Percentiles rank a stretch among this genome's conserved stretches.
These are phyloP conservation scores for Acanthiza pusilla DNA, from an alignment of 2,797 vertebrate species.

Conservation along the genomic window DNA sequence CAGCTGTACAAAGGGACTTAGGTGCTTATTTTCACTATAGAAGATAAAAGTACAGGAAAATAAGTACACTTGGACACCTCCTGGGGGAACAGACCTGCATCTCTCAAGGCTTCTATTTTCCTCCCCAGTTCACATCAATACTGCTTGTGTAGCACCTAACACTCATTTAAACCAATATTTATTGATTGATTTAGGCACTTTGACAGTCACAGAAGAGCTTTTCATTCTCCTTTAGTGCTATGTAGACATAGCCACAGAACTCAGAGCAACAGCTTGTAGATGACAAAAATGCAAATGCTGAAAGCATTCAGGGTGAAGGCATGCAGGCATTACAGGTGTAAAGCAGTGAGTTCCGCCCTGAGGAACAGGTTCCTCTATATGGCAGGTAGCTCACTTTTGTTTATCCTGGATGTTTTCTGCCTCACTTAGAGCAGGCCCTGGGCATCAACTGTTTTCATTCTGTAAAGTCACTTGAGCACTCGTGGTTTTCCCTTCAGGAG, in stretches of 20 bases:
- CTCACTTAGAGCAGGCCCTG: not conserved
- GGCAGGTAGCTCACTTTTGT: not conserved
- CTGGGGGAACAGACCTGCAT: not conserved
- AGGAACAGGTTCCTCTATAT: not conserved
- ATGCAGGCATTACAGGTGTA: not conserved
- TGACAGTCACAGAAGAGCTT: not conserved
- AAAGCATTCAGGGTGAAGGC: not conserved
- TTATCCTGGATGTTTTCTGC: not conserved
- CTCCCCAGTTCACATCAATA: not conserved
- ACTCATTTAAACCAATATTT: conserved; percentile 12
- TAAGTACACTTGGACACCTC: not conserved
- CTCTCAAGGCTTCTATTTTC: not conserved
- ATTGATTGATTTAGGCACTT: not conserved
- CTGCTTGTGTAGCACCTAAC: not conserved
- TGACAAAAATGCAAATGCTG: not conserved
- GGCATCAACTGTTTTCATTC: not conserved
- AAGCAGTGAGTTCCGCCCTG: not conserved
- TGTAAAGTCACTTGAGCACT: not conserved
- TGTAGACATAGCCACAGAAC: not conserved
- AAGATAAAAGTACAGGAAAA: not conserved
- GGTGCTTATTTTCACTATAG: not conserved
- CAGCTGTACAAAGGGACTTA: not conserved
- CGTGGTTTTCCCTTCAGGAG: not conserved
- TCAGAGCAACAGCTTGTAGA: not conserved
- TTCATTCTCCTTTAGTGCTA: not conserved